Percentiles rank a stretch among this genome's conserved stretches.
phyloP scores from a whole-genome alignment of 2,797 vertebrate genomes.

The Acanthopagrus latus region DNA sequence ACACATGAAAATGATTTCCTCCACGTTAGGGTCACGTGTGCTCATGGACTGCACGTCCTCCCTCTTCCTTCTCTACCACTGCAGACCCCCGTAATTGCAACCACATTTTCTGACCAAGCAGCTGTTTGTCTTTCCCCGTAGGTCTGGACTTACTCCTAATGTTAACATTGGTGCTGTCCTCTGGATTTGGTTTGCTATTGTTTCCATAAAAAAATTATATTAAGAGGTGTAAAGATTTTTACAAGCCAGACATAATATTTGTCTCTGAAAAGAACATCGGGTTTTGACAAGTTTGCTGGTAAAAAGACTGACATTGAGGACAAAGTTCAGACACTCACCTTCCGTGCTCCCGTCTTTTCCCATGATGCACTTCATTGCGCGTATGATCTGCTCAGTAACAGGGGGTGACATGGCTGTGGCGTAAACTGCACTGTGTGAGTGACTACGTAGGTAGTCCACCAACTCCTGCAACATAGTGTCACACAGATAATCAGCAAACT shows the following conservation, averaged over 20 bases:
- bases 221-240: conserved; percentile 57
- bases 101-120: conserved; percentile 79
- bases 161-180: conserved; percentile 64
- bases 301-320: conserved; percentile 16
- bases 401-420: conserved; percentile 91
- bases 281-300: conserved; percentile 8
- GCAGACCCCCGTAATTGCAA: conserved; percentile 79
- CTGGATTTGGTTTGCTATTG: conserved; percentile 66
- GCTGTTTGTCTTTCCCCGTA: conserved; percentile 79
- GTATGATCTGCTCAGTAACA: conserved; percentile 90
- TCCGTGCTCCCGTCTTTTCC: conserved; percentile 88
- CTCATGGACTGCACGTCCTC: conserved; percentile 61
- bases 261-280: conserved; percentile 31
- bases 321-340: conserved; percentile 84
- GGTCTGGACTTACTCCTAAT: conserved; percentile 68
- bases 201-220: conserved; percentile 63
- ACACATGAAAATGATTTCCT: conserved; percentile 83
- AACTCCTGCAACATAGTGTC: conserved; percentile 83
- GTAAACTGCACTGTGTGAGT: conserved; percentile 92
- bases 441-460: conserved; percentile 91
- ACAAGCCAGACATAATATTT: conserved; percentile 56
- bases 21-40: conserved; percentile 75
- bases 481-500: not conserved
- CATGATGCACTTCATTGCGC: conserved; percentile 91
- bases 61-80: conserved; percentile 48